Percentiles rank a stretch among this genome's conserved stretches.
These are phyloP conservation scores for Sinosuthora webbiana DNA, from an alignment of 2,113 vertebrate genomes.

Conservation along the genomic window DNA sequence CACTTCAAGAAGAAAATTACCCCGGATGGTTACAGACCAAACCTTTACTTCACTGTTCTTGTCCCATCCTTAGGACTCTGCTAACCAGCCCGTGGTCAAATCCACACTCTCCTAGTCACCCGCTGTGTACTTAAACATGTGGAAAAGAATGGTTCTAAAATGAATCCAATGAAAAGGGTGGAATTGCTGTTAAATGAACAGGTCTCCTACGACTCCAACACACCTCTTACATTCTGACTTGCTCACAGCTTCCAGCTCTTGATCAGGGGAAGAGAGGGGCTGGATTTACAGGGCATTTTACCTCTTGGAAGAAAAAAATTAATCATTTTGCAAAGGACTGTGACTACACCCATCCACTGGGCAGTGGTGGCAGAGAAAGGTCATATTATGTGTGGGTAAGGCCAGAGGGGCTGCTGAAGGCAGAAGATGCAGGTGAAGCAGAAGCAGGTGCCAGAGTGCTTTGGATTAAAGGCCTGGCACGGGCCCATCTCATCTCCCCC, in stretches of 20 bases:
- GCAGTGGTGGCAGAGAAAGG: background rate
- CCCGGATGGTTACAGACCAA: background rate
- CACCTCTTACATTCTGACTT: background rate
- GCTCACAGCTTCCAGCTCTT: background rate
- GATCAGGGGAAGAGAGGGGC: background rate
- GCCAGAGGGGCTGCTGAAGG: background rate
- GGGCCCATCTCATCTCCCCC: background rate
- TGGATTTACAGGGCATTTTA: background rate
- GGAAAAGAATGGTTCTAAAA: background rate
- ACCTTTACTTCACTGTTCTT: background rate
- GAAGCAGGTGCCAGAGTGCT: background rate
- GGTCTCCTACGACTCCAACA: background rate
- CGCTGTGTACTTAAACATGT: background rate
- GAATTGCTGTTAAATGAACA: background rate
- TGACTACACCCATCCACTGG: background rate
- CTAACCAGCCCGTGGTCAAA: background rate
- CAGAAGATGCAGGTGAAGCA: background rate
- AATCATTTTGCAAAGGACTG: background rate
- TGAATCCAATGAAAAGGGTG: background rate
- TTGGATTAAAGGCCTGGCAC: background rate
- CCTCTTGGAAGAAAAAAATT: accelerated
- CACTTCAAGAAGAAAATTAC: background rate
- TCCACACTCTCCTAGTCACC: background rate
- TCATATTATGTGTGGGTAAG: background rate
- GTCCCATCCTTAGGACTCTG: background rate